A percentile compares a stretch with the other conserved stretches of the same genome.
These are phyloP conservation scores for Brachyptera risi DNA, from an alignment of 2,888 invertebrate species.

Conservation along the genomic window DNA sequence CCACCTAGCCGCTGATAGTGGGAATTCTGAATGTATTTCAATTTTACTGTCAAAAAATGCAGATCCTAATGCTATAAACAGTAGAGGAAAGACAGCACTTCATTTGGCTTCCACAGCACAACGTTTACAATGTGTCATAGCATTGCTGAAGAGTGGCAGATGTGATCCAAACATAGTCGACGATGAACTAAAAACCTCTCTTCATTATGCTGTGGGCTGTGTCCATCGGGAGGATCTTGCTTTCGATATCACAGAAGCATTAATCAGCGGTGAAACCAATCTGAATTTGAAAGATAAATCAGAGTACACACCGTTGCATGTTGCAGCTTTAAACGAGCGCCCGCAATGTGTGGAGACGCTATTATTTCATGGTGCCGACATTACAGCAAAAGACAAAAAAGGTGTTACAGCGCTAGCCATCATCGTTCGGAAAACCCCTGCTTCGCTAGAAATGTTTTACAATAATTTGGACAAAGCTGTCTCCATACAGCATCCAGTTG, in stretches of 20 bases:
- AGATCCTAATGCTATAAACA: slow-evolving; percentile 42
- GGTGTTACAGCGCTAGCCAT: slow-evolving; percentile 47
- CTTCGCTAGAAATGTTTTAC: slow-evolving; percentile 45
- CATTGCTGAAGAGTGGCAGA: slow-evolving; percentile 40
- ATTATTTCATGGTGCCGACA: slow-evolving; percentile 47
- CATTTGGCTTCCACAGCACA: slow-evolving; percentile 49
- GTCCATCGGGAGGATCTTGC: slow-evolving; percentile 42
- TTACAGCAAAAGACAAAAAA: slow-evolving; percentile 46
- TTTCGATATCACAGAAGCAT: slow-evolving; percentile 40
- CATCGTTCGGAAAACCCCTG: slow-evolving; percentile 47
- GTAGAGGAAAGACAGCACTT: slow-evolving; percentile 48
- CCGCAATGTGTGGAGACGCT: slow-evolving; percentile 46
- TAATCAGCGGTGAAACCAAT: slow-evolving; percentile 41
- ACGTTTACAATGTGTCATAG: slow-evolving; percentile 41
- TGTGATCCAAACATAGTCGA: slow-evolving; percentile 45
- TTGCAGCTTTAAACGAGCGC: slow-evolving; percentile 48
- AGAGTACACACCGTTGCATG: slow-evolving; percentile 47
- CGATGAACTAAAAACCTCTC: slow-evolving; percentile 43
- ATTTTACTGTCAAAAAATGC: slow-evolving; percentile 40
- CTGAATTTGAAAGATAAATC: slow-evolving; percentile 44
- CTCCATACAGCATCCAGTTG: slow-evolving; percentile 40
- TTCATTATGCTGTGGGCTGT: slow-evolving; percentile 48
- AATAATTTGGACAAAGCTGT: slow-evolving; percentile 46
- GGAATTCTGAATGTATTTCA: slow-evolving; percentile 43
- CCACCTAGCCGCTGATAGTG: slow-evolving; percentile 47